Base-by-base conservation (phyloP, 2,888 invertebrate genomes). In the Acronicta psi region DNA sequence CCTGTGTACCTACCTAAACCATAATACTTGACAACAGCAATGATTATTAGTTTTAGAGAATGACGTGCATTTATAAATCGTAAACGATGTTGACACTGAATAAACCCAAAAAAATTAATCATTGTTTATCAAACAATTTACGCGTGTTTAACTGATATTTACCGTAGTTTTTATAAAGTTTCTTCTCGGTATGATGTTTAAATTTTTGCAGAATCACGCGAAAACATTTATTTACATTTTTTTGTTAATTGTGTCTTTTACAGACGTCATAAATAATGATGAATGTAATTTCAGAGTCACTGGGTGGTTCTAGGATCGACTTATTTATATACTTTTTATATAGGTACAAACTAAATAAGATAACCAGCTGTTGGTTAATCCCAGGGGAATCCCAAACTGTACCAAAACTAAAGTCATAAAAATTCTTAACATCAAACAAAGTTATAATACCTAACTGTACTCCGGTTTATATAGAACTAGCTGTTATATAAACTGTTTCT, bases 111-210 rank as follows among this genome's bases (percentile, higher is more conserved):
- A 50, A 3, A 20, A 41, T 42, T 38, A 25, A 3, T n/a, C 11
- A 53, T 14, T 34, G 18, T 44, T 41, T 61, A 23, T 1, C 10
- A 14, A 50, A 37, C 42, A 43, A 66, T 56, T 50, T 38, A 13
- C 41, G 14, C 10, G 29, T 50, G 7, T 36, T 34, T 36, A 36
- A 10, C 17, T 17, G 44, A 31, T 55, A 10, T 55, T 69, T 62
- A 45, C n/a, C 17, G 2, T 36, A 20, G 13, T 43, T 23, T 38
- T 29, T 16, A 17, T 8, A 23, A 14, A n/a, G 29, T 29, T 29
- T 29, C 2, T 29, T 3, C 25, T 25, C 25, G 9, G 2, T 29
- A 29, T 29, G 11, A 18, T 20, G 14, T 50, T 16, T 23, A 37
- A 7, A 11, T 8, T 20, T 10, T 16, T 9, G 2, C 47, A 44